Evolutionary conservation across 1,140 invertebrate species (phyloP).

Genomic region (Sipha flava): DNA sequence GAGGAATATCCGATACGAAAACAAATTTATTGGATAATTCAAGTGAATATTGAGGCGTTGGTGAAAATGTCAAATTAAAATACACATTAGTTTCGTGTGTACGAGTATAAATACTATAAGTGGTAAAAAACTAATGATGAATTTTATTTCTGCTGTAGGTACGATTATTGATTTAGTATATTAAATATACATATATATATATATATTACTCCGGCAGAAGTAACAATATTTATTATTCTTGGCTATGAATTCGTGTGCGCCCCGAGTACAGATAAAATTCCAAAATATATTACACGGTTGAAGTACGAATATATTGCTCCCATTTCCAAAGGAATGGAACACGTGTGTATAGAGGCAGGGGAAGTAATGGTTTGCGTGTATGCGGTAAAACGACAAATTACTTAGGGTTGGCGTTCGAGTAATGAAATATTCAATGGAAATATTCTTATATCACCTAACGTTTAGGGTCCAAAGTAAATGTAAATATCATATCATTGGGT

Average conservation of each 20-base stretch:
- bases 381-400: conserved; percentile 26
- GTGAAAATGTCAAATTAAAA: no score
- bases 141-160: no score
- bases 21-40: no score
- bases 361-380: conserved; percentile 24
- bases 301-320: conserved; percentile 19
- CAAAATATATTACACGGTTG: conserved; percentile 17
- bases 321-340: neutral
- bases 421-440: conserved; percentile 26
- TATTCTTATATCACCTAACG: conserved; percentile 20
- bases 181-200: no score
- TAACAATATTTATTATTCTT: neutral
- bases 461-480: conserved; percentile 25
- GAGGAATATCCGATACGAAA: no score
- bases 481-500: conserved; percentile 25
- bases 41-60: no score
- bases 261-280: neutral
- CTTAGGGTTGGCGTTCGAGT: conserved; percentile 21
- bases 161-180: conserved; percentile 37
- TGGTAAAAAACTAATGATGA: no score
- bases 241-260: neutral
- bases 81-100: no score
- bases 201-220: neutral
- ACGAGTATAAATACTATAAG: no score
- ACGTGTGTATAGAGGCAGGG: neutral